These are phyloP conservation scores for Rhynchomys soricoides DNA, from an alignment of 2,113 vertebrate genomes.

Conservation along the genomic window DNA sequence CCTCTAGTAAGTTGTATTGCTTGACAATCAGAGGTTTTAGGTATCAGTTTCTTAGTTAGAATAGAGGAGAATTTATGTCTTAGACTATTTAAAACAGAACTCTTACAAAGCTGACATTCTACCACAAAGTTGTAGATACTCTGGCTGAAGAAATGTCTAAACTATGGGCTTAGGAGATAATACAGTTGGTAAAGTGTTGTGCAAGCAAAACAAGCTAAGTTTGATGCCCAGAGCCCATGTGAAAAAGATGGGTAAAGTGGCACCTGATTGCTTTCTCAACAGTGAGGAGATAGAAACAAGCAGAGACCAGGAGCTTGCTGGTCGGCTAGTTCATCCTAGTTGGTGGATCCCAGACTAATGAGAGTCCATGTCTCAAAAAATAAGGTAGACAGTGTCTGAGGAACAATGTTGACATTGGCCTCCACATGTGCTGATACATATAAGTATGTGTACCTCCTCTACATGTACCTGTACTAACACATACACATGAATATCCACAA, in stretches of 20 bases:
- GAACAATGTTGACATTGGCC: neutral
- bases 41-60: neutral
- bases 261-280: neutral
- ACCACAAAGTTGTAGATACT: neutral
- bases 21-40: neutral
- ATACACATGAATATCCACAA: neutral
- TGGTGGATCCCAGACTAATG: neutral
- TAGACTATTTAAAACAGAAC: neutral
- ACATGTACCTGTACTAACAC: neutral
- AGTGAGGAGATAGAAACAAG: too few species aligned
- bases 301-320: neutral
- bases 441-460: neutral
- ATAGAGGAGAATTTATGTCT: neutral
- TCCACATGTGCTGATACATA: neutral
- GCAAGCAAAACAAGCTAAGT: neutral
- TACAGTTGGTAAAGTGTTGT: neutral
- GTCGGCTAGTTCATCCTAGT: neutral
- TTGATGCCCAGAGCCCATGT: neutral
- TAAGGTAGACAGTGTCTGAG: neutral
- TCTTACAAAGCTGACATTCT: neutral
- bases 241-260: neutral
- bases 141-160: neutral
- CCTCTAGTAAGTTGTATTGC: slow-evolving; percentile 4
- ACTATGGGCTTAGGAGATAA: too few species aligned
- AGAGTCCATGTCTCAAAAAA: neutral